Percentiles rank a stretch among this genome's conserved stretches.
phyloP scores from a whole-genome alignment of 2,113 vertebrate genomes.

The Mesembrinibis cayennensis region DNA sequence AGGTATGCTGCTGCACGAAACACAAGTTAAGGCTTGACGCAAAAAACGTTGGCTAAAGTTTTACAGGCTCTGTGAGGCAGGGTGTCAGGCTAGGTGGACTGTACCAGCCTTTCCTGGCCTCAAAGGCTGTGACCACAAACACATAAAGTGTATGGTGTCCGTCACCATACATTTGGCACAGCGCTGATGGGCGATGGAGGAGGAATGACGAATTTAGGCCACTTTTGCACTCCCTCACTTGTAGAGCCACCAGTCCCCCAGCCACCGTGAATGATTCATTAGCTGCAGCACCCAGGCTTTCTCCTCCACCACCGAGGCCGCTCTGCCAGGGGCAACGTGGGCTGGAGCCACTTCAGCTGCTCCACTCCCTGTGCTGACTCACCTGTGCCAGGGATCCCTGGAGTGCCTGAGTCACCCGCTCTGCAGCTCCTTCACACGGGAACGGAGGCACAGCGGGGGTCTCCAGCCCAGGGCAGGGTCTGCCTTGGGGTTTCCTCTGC shows the following conservation, averaged over 20 bases:
- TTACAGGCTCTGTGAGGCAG: not conserved
- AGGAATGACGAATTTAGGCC: not conserved
- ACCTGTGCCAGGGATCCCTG: accelerated
- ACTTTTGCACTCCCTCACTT: not conserved
- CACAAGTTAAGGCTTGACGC: not conserved
- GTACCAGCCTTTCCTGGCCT: not conserved
- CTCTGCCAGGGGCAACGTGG: not conserved
- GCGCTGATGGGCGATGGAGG: accelerated
- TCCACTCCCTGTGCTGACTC: not conserved
- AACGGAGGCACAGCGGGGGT: not conserved
- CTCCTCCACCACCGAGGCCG: accelerated
- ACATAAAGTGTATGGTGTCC: not conserved
- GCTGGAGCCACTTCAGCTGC: not conserved
- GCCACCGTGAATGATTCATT: not conserved
- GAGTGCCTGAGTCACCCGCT: not conserved
- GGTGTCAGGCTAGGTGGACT: not conserved
- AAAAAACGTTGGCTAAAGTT: not conserved
- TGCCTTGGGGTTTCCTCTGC: not conserved
- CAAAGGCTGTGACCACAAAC: not conserved
- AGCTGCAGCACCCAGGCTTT: not conserved
- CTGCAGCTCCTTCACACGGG: not conserved
- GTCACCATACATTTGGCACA: not conserved
- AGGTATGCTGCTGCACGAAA: not conserved
- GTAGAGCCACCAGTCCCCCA: not conserved
- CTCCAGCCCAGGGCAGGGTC: not conserved